Evolutionary conservation across 1,140 invertebrate species (phyloP).

Genomic region (Pseudomyrmex sp.): DNA sequence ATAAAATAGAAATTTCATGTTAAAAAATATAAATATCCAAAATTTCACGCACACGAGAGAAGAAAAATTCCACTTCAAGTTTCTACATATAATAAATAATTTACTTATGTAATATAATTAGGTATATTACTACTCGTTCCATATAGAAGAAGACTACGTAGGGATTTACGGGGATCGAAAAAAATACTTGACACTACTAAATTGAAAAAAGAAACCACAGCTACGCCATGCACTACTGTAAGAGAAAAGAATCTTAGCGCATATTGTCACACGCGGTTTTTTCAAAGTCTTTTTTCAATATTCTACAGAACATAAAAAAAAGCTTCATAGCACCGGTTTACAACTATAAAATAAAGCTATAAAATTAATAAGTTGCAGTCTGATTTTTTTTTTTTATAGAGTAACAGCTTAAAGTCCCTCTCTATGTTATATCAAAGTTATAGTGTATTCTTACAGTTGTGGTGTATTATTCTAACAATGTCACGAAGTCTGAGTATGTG

Average conservation of each 20-base stretch:
- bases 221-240: slow-evolving; percentile 49
- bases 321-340: slow-evolving; percentile 50
- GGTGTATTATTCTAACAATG: too few species aligned
- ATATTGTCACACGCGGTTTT: not conserved
- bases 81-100: slow-evolving; percentile 4
- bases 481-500: too few species aligned
- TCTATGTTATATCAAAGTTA: not conserved
- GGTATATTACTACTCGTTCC: too few species aligned
- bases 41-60: not conserved
- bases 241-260: slow-evolving; percentile 11
- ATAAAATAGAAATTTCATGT: not conserved
- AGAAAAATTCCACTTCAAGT: slow-evolving; percentile 23
- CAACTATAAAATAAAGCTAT: slow-evolving; percentile 29
- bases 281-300: slow-evolving; percentile 14
- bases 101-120: not conserved
- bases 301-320: slow-evolving; percentile 36
- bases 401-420: slow-evolving; percentile 28
- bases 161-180: not conserved
- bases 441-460: too few species aligned
- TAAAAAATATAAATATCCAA: slow-evolving; percentile 14
- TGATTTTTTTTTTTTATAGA: slow-evolving; percentile 24
- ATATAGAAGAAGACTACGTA: not conserved
- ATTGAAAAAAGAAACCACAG: slow-evolving; percentile 30
- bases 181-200: slow-evolving; percentile 16
- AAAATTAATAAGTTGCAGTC: slow-evolving; percentile 62